These are phyloP conservation scores for Tetranychus truncatus DNA, from an alignment of 2,888 invertebrate genomes.

Conservation along the genomic window DNA sequence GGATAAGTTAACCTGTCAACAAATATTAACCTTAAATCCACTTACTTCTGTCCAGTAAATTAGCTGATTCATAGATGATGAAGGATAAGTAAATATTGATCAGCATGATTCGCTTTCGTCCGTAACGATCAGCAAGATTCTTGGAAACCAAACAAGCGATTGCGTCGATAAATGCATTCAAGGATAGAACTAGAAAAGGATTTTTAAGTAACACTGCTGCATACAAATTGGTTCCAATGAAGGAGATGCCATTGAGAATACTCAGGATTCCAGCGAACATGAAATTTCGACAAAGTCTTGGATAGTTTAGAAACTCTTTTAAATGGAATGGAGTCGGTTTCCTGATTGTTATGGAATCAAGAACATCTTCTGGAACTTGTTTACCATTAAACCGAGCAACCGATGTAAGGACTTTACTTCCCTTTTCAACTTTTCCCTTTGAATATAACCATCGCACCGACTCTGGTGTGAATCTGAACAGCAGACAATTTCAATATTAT, in stretches of 20 bases:
- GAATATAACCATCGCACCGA: slow-evolving; percentile 6
- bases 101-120: slow-evolving; percentile 3
- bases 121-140: slow-evolving; percentile 5
- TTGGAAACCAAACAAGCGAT: not conserved
- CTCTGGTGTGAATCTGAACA: slow-evolving; percentile 4
- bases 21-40: not conserved
- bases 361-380: slow-evolving; percentile 1
- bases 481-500: not conserved
- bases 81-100: not conserved
- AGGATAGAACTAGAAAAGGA: not conserved
- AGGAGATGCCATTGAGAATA: slow-evolving; percentile 1
- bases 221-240: slow-evolving; percentile 10
- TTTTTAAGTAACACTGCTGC: slow-evolving; percentile 3
- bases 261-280: slow-evolving; percentile 3
- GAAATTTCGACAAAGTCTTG: slow-evolving; percentile 1
- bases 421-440: not conserved
- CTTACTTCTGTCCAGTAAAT: not conserved
- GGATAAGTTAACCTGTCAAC: not conserved
- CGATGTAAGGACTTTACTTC: not conserved
- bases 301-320: slow-evolving; percentile 1
- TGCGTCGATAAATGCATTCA: not conserved
- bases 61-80: not conserved
- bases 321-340: not conserved
- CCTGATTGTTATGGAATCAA: not conserved
- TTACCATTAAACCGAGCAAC: slow-evolving; percentile 3